Evolutionary conservation across 2,797 vertebrate genomes (phyloP).

Genomic region (Cheirogaleus major): DNA sequence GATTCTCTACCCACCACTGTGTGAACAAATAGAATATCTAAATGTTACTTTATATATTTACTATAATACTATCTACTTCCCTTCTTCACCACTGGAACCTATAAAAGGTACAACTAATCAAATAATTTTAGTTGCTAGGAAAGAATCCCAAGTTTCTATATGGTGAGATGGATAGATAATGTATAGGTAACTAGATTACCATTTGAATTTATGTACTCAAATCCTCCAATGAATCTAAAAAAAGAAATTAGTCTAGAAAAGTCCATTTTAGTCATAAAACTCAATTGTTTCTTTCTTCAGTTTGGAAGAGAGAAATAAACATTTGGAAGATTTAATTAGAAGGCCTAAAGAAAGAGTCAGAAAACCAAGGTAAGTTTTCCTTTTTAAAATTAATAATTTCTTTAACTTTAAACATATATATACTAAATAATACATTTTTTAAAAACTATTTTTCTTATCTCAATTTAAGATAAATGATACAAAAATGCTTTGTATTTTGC

Average conservation of each 20-base stretch:
- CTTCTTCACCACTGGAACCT: not conserved
- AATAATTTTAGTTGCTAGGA: not conserved
- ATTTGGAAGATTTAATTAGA: conserved; percentile 75
- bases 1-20: not conserved
- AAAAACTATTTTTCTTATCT: not conserved
- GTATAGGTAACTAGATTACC: not conserved
- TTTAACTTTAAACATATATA: not conserved
- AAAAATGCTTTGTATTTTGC: conserved; percentile 24
- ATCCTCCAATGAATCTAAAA: not conserved
- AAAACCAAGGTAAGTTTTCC: conserved; percentile 56
- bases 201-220: not conserved
- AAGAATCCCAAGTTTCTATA: not conserved
- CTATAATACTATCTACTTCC: not conserved
- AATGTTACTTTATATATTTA: not conserved
- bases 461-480: conserved; percentile 15
- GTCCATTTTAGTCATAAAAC: not conserved
- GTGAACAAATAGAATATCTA: not conserved
- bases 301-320: conserved; percentile 79
- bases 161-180: not conserved
- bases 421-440: not conserved
- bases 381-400: conserved; percentile 23
- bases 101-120: not conserved
- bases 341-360: conserved; percentile 55
- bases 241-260: not conserved
- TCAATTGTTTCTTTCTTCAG: conserved; percentile 64